These are phyloP conservation scores for Ceratosolen fusciceps DNA, from an alignment of 1,140 invertebrate species.

Conservation along the genomic window DNA sequence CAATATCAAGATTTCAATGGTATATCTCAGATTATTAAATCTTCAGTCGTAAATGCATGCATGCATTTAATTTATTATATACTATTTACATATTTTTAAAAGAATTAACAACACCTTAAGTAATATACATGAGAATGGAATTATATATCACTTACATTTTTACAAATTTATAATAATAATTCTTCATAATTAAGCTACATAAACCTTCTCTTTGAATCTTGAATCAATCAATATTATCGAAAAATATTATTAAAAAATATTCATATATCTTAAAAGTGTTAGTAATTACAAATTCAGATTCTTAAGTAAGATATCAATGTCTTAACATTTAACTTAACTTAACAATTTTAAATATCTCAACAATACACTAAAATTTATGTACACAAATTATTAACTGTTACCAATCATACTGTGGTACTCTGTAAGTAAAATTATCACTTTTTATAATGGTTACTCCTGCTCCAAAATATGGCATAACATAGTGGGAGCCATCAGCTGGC, in stretches of 20 bases:
- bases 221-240: neutral
- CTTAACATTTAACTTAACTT: no score
- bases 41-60: slow-evolving; percentile 37
- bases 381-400: slow-evolving; percentile 42
- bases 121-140: slow-evolving; percentile 7
- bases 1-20: neutral
- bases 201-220: neutral
- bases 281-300: neutral
- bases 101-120: slow-evolving; percentile 7
- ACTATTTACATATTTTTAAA: slow-evolving; percentile 35
- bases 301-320: slow-evolving; percentile 12
- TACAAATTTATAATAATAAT: neutral
- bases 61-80: slow-evolving; percentile 6
- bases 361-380: neutral
- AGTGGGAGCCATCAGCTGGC: slow-evolving; percentile 96
- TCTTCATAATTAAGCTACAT: no score
- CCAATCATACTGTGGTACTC: slow-evolving; percentile 86
- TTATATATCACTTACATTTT: neutral
- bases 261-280: neutral
- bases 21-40: neutral
- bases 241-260: slow-evolving; percentile 5
- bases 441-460: slow-evolving; percentile 85
- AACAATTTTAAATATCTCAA: neutral
- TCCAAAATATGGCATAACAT: slow-evolving; percentile 95
- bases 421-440: slow-evolving; percentile 89